Base-by-base conservation (phyloP, 2,797 vertebrate genomes). In the Phrynocephalus vlangalii region DNA sequence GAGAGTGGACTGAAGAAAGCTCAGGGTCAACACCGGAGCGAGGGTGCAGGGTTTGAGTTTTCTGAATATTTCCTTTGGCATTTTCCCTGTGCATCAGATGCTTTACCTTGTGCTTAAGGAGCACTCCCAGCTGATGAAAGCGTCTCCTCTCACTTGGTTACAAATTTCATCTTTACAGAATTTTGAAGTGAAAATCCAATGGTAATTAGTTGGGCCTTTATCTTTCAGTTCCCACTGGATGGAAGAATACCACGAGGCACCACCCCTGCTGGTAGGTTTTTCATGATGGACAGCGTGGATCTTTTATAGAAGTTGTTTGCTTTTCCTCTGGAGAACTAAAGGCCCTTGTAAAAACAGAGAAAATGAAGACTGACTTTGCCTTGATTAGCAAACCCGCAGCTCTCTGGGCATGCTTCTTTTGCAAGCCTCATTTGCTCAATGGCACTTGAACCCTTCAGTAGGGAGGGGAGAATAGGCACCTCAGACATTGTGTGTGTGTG, bases 181-280 rank as follows among this genome's bases (percentile, higher is more conserved):
- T 30, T 16, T 50, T 52, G 73, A 82, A 38, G 73, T n/a, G 1
- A 63, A 78, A 77, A 33, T 26, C 13, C 13, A 44, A 15, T 7
- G 0, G 48, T 0, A 33, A 8, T 70, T 50, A 63, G 9, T 1
- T 3, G 13, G 4, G 60, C 20, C 2, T 90, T 85, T 85, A 26
- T 72, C 79, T 87, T 90, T 44, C 82, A 90, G 89, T 44, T 71
- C 15, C 66, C 52, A 0, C n/a, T 85, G 89, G 86, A 85, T 26
- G 79, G 66, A 79, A 63, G 83, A 76, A 24, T 44, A 82, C 82
- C 6, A 22, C 0, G 50, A 78, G 44, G 66, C 72, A 5, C 63
- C 79, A 0, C 18, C 38, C 28, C 72, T 78, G 52, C 83, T 85
- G 89, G 86, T 85, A 87, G 7, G 85, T 90, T 77, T 66, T 22